A percentile compares a stretch with the other conserved stretches of the same genome.
Evolutionary conservation across 1,140 invertebrate species (phyloP).

Genomic region (Spodoptera frugiperda): DNA sequence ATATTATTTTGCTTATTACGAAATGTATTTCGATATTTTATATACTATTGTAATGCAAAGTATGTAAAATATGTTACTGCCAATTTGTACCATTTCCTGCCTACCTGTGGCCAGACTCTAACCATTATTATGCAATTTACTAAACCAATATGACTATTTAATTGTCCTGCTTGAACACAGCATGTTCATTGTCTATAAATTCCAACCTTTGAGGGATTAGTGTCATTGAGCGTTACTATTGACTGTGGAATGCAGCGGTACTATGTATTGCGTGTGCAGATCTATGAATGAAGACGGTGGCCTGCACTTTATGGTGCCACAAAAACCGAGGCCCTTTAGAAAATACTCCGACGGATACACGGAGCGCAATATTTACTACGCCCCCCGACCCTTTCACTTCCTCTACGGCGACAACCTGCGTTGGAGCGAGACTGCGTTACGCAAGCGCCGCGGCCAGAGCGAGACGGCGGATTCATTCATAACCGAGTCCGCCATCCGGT

Average conservation of each 20-base stretch:
- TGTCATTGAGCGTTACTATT: constrained; percentile 16
- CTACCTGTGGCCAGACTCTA: constrained; percentile 14
- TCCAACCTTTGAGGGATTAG: constrained; percentile 5
- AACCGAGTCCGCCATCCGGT: constrained; percentile 84
- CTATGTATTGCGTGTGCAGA: constrained; percentile 50
- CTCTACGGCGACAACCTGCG: constrained; percentile 82
- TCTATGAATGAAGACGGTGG: constrained; percentile 76
- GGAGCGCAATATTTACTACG: constrained; percentile 84
- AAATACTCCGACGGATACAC: constrained; percentile 73
- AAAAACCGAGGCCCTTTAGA: constrained; percentile 76
- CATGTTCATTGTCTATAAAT: neutral
- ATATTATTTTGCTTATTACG: too few species aligned
- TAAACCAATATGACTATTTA: constrained; percentile 28
- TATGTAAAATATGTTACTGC: too few species aligned
- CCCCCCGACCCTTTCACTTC: constrained; percentile 84
- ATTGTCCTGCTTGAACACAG: constrained; percentile 9
- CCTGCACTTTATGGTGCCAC: constrained; percentile 72
- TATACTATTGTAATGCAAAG: too few species aligned
- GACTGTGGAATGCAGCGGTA: constrained; percentile 17
- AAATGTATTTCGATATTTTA: too few species aligned
- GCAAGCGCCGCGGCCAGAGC: constrained; percentile 62
- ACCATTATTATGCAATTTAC: constrained; percentile 36
- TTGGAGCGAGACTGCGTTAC: constrained; percentile 69
- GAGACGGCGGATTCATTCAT: constrained; percentile 83
- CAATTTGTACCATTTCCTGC: constrained; percentile 42